Evolutionary conservation across 2,113 vertebrate species (phyloP).

Genomic region (Vulpes lagopus): DNA sequence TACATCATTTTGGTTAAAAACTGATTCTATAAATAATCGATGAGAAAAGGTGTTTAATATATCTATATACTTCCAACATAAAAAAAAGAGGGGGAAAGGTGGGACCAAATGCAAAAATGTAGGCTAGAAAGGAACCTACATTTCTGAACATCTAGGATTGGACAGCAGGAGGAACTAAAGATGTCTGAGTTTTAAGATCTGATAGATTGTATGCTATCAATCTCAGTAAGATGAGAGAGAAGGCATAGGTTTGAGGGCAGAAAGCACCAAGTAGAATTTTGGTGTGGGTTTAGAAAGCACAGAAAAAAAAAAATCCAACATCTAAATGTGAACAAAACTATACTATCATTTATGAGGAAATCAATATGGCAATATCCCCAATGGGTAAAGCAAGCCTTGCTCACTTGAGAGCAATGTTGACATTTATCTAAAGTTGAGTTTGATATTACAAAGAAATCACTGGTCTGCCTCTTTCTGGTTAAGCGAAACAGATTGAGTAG

Average conservation of each 20-base stretch:
- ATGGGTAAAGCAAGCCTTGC: not conserved
- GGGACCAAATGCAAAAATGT: not conserved
- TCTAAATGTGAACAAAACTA: not conserved
- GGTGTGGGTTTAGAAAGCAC: not conserved
- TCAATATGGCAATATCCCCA: not conserved
- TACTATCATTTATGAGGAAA: not conserved
- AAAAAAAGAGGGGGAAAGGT: not conserved
- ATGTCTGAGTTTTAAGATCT: not conserved
- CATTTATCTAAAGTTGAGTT: not conserved
- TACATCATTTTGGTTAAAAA: not conserved
- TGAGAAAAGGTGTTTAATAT: not conserved
- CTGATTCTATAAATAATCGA: not conserved
- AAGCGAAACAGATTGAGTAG: slow-evolving; percentile 21
- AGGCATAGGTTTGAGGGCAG: not conserved
- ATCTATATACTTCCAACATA: not conserved
- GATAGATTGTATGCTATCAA: not conserved
- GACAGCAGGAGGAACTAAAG: not conserved
- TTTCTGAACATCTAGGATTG: not conserved
- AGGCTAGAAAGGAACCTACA: not conserved
- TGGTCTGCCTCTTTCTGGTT: not conserved
- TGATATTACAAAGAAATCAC: slow-evolving; percentile 10
- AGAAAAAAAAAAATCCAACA: not conserved
- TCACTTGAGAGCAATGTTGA: not conserved
- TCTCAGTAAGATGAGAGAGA: not conserved
- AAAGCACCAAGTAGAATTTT: not conserved